Conservation (phyloP, 2,797 vertebrate species). For the Megaceryle alcyon region DNA sequence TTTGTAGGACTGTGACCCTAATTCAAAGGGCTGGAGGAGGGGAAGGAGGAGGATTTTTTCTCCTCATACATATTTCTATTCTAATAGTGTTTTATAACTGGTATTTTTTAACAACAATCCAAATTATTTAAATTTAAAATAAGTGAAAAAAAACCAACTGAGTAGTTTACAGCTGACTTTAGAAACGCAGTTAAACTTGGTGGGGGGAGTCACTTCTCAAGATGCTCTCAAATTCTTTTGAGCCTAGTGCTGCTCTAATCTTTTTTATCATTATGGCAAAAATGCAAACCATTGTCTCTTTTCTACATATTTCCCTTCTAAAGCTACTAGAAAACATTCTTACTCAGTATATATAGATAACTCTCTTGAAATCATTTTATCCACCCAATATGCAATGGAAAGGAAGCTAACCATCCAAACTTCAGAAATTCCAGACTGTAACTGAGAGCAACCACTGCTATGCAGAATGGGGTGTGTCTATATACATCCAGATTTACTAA, state of each 20-base stretch:
- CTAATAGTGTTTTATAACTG: neutral
- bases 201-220: neutral
- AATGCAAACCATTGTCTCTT: neutral
- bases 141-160: neutral
- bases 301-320: neutral
- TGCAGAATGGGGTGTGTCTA: neutral
- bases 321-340: neutral
- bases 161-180: neutral
- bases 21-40: neutral
- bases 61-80: neutral
- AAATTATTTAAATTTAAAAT: neutral
- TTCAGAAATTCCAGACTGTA: neutral
- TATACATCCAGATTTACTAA: neutral
- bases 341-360: neutral
- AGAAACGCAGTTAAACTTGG: neutral
- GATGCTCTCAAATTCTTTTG: neutral
- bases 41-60: neutral
- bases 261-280: neutral
- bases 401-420: neutral
- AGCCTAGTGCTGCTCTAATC: neutral
- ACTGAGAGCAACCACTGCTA: neutral
- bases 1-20: constrained; percentile 1
- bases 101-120: neutral
- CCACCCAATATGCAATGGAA: neutral
- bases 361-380: neutral